A percentile compares a stretch with the other conserved stretches of the same genome.
Conservation (phyloP, 2,888 invertebrate genomes). For the Dyspetes luteomarginatus region DNA sequence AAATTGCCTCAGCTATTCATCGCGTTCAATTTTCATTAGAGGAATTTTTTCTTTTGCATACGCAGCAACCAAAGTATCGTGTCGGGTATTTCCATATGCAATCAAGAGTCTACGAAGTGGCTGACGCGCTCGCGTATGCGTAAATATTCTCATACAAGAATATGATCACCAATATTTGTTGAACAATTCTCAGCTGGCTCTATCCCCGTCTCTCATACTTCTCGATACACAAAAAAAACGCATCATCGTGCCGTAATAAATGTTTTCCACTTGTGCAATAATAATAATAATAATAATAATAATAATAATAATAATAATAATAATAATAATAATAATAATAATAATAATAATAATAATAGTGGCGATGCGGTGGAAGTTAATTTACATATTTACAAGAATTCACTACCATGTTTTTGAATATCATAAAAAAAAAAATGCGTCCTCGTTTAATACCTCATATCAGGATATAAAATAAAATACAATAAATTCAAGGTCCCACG, state of each 20-base stretch:
- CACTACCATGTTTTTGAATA: no score
- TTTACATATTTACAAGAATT: no score
- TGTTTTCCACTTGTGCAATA: no score
- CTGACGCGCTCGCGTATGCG: constrained; percentile 28
- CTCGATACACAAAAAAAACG: constrained; percentile 10
- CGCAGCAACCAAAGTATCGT: constrained; percentile 15
- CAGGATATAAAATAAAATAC: no score
- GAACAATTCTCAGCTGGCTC: constrained; percentile 53
- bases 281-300: no score
- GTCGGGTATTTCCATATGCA: not conserved
- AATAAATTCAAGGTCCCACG: no score
- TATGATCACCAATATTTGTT: constrained; percentile 49
- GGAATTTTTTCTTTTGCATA: constrained; percentile 13
- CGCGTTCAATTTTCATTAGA: constrained; percentile 10
- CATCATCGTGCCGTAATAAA: constrained; percentile 17
- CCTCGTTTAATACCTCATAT: no score
- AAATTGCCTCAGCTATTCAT: not conserved
- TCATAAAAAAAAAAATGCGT: no score
- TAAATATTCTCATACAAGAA: constrained; percentile 49
- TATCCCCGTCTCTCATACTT: constrained; percentile 42
- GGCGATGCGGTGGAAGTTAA: no score
- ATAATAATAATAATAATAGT: no score
- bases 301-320: no score
- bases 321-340: no score
- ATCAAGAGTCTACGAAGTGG: constrained; percentile 1